These are phyloP conservation scores for Parnassius glacialis DNA, from an alignment of 2,888 invertebrate species.

Conservation along the genomic window DNA sequence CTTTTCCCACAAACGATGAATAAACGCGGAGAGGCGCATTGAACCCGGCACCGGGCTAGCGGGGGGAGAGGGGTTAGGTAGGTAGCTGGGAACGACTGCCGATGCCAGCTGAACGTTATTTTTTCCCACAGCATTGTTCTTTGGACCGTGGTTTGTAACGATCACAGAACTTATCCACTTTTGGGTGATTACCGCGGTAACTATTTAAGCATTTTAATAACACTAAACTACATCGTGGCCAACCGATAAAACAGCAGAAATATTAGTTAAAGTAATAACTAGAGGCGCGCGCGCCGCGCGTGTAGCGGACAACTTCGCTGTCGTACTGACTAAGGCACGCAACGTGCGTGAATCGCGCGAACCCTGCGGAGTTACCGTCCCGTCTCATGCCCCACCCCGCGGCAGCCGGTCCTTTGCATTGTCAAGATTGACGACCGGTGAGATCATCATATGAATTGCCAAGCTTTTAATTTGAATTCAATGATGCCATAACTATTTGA, in stretches of 20 bases:
- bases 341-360: constrained; percentile 66
- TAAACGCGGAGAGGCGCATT: constrained; percentile 80
- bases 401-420: constrained; percentile 76
- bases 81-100: constrained; percentile 79
- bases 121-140: constrained; percentile 82
- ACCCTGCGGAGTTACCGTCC: constrained; percentile 55
- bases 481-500: constrained; percentile 40
- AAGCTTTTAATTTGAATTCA: constrained; percentile 56
- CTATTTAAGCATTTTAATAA: constrained; percentile 36
- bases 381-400: constrained; percentile 54
- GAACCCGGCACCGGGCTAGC: constrained; percentile 76
- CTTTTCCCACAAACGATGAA: constrained; percentile 81
- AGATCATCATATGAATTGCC: constrained; percentile 69
- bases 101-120: constrained; percentile 82
- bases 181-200: constrained; percentile 47
- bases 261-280: constrained; percentile 38
- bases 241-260: constrained; percentile 55
- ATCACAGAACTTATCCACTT: constrained; percentile 33
- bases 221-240: constrained; percentile 64
- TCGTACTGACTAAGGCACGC: constrained; percentile 63
- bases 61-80: constrained; percentile 75
- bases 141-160: constrained; percentile 72
- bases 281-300: constrained; percentile 74
- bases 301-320: constrained; percentile 59
- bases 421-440: constrained; percentile 77